Conservation (phyloP, 2,888 invertebrate species). For the Clivina fossor region DNA sequence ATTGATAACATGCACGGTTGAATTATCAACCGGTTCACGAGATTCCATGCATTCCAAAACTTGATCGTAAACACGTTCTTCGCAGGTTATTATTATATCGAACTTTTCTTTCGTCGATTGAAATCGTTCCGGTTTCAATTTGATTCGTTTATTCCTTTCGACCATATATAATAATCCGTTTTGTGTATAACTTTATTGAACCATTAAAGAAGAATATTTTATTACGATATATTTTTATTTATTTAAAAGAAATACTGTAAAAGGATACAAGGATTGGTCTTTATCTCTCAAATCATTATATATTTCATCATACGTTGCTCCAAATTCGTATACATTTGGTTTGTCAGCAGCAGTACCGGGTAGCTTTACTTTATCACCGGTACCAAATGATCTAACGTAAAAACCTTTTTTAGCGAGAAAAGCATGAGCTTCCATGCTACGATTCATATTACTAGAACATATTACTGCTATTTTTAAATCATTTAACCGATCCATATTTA, state of each 20-base stretch:
- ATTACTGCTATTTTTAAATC: slow-evolving; percentile 87
- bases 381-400: slow-evolving; percentile 91
- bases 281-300: slow-evolving; percentile 88
- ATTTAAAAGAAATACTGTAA: slow-evolving; percentile 32
- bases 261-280: slow-evolving; percentile 85
- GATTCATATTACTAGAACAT: slow-evolving; percentile 99
- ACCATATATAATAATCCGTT: slow-evolving; percentile 98
- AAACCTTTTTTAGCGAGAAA: slow-evolving; percentile 97
- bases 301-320: slow-evolving; percentile 92
- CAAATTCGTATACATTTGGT: slow-evolving; percentile 97
- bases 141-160: slow-evolving; percentile 95
- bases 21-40: slow-evolving; percentile 75
- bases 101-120: slow-evolving; percentile 87
- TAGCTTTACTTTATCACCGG: slow-evolving; percentile 93
- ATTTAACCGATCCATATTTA: slow-evolving; percentile 42
- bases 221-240: slow-evolving; percentile 1
- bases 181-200: slow-evolving; percentile 81
- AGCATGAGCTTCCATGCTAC: slow-evolving; percentile 99
- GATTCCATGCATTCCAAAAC: slow-evolving; percentile 91
- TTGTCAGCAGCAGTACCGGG: slow-evolving; percentile 92
- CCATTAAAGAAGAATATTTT: slow-evolving; percentile 44
- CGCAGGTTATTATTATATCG: slow-evolving; percentile 95
- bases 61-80: slow-evolving; percentile 98
- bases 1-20: slow-evolving; percentile 95
- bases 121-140: slow-evolving; percentile 91